phyloP scores from a whole-genome alignment of 1,140 invertebrate species.

The Papilio polytes region DNA sequence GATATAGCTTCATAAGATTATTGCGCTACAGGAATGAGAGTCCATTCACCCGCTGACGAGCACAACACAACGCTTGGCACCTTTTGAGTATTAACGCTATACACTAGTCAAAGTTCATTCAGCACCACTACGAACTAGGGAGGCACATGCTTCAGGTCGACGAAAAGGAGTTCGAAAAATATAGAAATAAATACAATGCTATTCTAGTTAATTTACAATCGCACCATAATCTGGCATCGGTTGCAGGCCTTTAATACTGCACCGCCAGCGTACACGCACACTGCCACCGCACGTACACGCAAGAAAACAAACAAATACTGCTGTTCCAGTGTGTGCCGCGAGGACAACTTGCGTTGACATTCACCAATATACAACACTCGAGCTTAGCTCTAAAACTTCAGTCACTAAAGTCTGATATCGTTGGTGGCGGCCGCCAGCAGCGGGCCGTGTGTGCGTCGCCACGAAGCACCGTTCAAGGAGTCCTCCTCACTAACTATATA shows the following conservation, averaged over 20 bases:
- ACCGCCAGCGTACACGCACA: conserved; percentile 39
- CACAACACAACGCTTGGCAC: conserved; percentile 75
- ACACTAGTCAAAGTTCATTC: conserved; percentile 64
- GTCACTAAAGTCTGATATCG: conserved; percentile 66
- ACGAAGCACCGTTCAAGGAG: conserved; percentile 31
- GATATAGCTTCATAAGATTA: conserved; percentile 60
- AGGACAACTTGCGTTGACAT: background rate
- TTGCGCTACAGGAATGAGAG: conserved; percentile 78
- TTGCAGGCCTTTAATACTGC: conserved; percentile 37
- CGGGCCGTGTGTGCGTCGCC: conserved; percentile 51
- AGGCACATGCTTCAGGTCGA: conserved; percentile 78
- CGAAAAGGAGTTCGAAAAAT: conserved; percentile 76
- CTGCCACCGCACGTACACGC: background rate
- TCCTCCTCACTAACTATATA: conserved; percentile 24
- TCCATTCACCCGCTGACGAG: conserved; percentile 54
- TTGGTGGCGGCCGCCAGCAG: conserved; percentile 62
- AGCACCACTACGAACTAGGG: conserved; percentile 69
- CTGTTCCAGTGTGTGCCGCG: background rate
- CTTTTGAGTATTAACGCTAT: conserved; percentile 79
- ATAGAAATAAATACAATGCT: conserved; percentile 76
- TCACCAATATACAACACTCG: background rate
- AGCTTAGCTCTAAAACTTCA: background rate
- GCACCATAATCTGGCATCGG: conserved; percentile 42
- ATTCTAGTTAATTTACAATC: conserved; percentile 59
- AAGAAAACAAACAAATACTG: background rate